phyloP scores from a whole-genome alignment of 1,140 invertebrate species.

The Coenobita brevimanus region DNA sequence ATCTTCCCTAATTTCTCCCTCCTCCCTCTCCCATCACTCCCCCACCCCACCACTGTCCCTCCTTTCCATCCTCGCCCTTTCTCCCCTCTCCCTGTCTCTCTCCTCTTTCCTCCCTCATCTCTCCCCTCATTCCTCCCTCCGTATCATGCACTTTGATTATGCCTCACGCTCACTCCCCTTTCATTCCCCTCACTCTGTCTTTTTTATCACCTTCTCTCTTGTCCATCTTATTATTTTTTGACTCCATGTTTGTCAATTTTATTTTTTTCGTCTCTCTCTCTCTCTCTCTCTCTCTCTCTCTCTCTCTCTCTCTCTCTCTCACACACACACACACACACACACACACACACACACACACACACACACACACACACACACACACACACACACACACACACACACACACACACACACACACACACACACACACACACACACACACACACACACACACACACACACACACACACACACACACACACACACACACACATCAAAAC shows the following conservation, averaged over 20 bases:
- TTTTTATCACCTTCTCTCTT: conserved; percentile 10
- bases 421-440: not conserved
- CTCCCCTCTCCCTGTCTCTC: not conserved
- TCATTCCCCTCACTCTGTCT: not conserved
- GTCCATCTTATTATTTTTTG: not conserved
- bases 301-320: conserved; percentile 21
- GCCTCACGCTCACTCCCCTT: not conserved
- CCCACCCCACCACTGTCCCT: not conserved
- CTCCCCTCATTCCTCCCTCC: not conserved
- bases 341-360: conserved; percentile 14
- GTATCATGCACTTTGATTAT: not conserved
- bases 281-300: conserved; percentile 35
- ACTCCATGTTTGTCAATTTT: conserved; percentile 5
- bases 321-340: conserved; percentile 14
- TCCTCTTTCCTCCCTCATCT: not conserved
- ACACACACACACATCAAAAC: not conserved
- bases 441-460: not conserved
- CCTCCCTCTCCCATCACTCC: too few species aligned
- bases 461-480: not conserved
- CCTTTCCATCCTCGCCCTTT: not conserved
- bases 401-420: conserved; percentile 26
- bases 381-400: conserved; percentile 31
- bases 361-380: not conserved
- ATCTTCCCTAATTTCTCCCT: not conserved
- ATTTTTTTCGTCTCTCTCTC: conserved; percentile 16